These are phyloP conservation scores for Saccopteryx leptura DNA, from an alignment of 2,113 vertebrate species.

Conservation along the genomic window DNA sequence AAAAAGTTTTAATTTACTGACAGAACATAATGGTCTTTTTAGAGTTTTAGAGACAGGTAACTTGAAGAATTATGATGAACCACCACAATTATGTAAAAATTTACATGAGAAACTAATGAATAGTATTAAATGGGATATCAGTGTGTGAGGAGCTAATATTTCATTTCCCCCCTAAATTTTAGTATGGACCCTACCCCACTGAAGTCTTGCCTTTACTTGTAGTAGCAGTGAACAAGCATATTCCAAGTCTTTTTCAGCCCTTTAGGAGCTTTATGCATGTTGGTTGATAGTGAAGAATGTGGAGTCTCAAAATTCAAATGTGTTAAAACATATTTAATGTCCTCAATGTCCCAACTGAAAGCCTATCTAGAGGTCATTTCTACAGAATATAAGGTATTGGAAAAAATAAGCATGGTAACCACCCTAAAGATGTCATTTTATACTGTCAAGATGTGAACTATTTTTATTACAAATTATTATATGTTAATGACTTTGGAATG, in stretches of 20 bases:
- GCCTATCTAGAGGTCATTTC: background rate
- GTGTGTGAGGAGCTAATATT: background rate
- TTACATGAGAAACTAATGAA: background rate
- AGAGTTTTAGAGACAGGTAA: background rate
- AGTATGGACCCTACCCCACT: background rate
- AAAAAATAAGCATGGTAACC: background rate
- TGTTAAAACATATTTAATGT: background rate
- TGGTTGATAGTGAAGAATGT: background rate
- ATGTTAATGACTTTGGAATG: slow-evolving; percentile 25
- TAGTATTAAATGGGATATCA: background rate
- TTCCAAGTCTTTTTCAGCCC: background rate
- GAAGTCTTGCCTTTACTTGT: background rate
- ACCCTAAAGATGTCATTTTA: background rate
- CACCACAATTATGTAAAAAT: background rate
- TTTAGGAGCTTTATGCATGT: background rate
- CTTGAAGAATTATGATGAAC: slow-evolving; percentile 2
- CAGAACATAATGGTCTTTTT: background rate
- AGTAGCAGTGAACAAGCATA: background rate
- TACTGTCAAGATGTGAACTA: background rate
- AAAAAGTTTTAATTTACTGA: slow-evolving; percentile 11
- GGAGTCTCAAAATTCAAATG: background rate
- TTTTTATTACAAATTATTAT: background rate
- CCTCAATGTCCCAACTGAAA: background rate
- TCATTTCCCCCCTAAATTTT: background rate
- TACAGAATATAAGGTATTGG: background rate